Percentiles rank a stretch among this genome's conserved stretches.
Evolutionary conservation across 2,888 invertebrate species (phyloP).

Genomic region (Catotricha subobsoleta): DNA sequence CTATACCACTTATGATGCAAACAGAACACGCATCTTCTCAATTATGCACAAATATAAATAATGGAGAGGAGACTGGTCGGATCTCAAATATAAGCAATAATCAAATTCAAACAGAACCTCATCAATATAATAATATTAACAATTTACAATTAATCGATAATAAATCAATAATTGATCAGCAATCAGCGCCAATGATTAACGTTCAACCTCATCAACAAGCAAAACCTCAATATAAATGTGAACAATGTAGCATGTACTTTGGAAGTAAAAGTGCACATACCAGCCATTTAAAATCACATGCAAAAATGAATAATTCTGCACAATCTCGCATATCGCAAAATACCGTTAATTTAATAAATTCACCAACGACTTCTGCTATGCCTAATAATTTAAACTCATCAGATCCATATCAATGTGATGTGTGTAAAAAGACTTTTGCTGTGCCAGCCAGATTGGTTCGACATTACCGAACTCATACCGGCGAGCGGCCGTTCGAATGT

Average conservation of each 20-base stretch:
- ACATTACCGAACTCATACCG: slow-evolving; percentile 79
- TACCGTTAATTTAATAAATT: slow-evolving; percentile 26
- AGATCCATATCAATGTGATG: slow-evolving; percentile 76
- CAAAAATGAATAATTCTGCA: slow-evolving; percentile 21
- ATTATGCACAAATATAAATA: background rate
- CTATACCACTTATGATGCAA: slow-evolving; percentile 27
- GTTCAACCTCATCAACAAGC: slow-evolving; percentile 8
- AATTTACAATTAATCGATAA: no score
- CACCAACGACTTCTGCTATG: slow-evolving; percentile 16
- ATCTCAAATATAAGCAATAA: slow-evolving; percentile 5
- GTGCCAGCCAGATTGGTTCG: slow-evolving; percentile 69
- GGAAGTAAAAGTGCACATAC: slow-evolving; percentile 59
- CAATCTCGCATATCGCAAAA: no score
- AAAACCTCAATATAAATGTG: slow-evolving; percentile 42
- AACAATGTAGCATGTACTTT: slow-evolving; percentile 55
- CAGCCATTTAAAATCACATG: slow-evolving; percentile 48
- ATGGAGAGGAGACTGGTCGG: background rate
- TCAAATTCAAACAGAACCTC: background rate
- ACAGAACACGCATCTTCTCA: slow-evolving; percentile 17
- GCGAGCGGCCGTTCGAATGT: slow-evolving; percentile 79
- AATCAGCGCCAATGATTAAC: no score
- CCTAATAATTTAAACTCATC: slow-evolving; percentile 22
- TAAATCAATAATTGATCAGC: no score
- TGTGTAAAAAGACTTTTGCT: slow-evolving; percentile 78
- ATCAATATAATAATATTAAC: slow-evolving; percentile 1